Base-by-base conservation (phyloP, 2,888 invertebrate species). In the Rhimphoctona megacephalus region DNA sequence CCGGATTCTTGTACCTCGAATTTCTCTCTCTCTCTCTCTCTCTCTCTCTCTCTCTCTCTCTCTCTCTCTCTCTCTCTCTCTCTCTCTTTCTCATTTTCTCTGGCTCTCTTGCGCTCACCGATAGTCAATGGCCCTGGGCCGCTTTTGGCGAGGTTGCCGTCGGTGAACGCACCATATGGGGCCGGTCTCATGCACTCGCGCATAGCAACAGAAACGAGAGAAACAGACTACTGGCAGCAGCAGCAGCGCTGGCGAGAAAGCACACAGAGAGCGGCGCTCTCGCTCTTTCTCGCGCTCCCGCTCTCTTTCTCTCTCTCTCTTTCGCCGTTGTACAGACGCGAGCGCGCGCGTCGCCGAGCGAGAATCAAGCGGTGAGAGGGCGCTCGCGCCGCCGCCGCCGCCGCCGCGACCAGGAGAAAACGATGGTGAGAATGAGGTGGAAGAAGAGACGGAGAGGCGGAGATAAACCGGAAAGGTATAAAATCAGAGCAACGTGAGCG, bases 61-160 rank as follows among this genome's bases (percentile, higher is more conserved):
- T 86, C 49, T 78, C 30, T 54, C 72, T 88, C 95, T 95, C 95
- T 95, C 95, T 95, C 94, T 95, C 94, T 95, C 94, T 94, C 95
- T 95, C 95, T 95, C 95, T 95, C 94, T 95, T 94, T 69, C 69
- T 79, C 54, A 67, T 73, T 78, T 72, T 79, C 69, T 73, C 76
- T 76, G 61, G 61, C 57, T 39, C 49, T 74, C 73, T 70, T 73
- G 49, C 77, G 82, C 76, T 74, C 82, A 73, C 87, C 69, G 85
- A 64, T 83, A 83, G 83, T 87, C 87, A 89, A 89, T 88, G 89
- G 87, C 90, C 90, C 89, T 88, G 90, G 89, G 87, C 88, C 88
- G 90, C 90, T 90, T 91, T 92, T 89, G 90, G 90, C 88, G 88
- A 89, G 89, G 88, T 79, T 88, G 87, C 81, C 83, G 89, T 76